These are phyloP conservation scores for Andrena fulva DNA, from an alignment of 2,888 invertebrate species.

Conservation along the genomic window DNA sequence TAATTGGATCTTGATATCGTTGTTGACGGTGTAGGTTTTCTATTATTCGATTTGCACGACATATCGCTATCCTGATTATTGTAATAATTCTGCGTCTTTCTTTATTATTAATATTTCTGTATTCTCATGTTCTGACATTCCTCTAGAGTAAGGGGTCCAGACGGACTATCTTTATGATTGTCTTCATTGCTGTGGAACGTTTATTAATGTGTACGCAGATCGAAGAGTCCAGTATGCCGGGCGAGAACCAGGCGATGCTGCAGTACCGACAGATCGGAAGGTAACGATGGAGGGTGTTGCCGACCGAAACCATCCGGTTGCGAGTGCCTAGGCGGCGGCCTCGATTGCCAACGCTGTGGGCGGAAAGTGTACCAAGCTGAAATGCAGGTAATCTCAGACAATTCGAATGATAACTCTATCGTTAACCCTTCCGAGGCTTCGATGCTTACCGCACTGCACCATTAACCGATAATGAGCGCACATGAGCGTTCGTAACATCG, in stretches of 20 bases:
- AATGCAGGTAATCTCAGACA: slow-evolving; percentile 77
- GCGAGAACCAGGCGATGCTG: slow-evolving; percentile 48
- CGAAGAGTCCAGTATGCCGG: slow-evolving; percentile 55
- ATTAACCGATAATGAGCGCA: neutral
- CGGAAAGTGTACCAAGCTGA: slow-evolving; percentile 83
- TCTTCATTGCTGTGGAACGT: slow-evolving; percentile 54
- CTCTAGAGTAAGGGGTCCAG: neutral
- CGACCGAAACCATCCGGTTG: slow-evolving; percentile 61
- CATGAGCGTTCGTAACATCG: neutral
- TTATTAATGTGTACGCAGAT: slow-evolving; percentile 36
- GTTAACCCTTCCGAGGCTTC: neutral
- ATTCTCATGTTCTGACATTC: neutral
- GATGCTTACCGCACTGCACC: neutral
- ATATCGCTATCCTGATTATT: too few species aligned
- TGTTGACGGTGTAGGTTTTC: neutral
- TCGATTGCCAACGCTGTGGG: slow-evolving; percentile 83
- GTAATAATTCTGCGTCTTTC: neutral
- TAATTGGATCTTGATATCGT: slow-evolving; percentile 57
- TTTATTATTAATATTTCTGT: too few species aligned
- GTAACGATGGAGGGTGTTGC: slow-evolving; percentile 53
- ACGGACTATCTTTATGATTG: neutral
- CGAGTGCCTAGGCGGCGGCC: slow-evolving; percentile 80
- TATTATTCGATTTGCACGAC: slow-evolving; percentile 18
- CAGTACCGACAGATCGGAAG: slow-evolving; percentile 49
- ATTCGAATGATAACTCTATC: neutral